These are phyloP conservation scores for Anabas testudineus DNA, from an alignment of 2,797 vertebrate species.

Conservation along the genomic window DNA sequence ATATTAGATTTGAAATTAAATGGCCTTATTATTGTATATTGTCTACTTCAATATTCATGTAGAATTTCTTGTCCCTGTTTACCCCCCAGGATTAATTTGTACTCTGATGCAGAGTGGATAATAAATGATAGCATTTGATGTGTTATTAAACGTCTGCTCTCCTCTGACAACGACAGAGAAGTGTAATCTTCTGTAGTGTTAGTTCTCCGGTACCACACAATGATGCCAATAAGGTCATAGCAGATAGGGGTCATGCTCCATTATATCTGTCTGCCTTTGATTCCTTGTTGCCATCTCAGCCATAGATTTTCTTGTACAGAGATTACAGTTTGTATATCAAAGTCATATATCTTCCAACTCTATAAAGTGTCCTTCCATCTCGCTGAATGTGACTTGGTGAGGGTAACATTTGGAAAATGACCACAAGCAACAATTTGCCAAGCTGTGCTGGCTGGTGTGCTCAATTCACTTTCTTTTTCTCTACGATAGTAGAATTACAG, in stretches of 20 bases:
- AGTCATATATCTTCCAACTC: constrained; percentile 58
- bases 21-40: background rate
- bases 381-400: constrained; percentile 57
- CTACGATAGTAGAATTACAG: constrained; percentile 79
- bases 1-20: background rate
- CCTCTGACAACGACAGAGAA: constrained; percentile 31
- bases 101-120: constrained; percentile 23
- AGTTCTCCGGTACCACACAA: constrained; percentile 32
- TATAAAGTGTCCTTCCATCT: constrained; percentile 53
- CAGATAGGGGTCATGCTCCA: constrained; percentile 54
- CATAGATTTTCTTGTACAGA: constrained; percentile 44
- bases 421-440: constrained; percentile 78
- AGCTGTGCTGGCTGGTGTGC: constrained; percentile 61
- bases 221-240: constrained; percentile 48
- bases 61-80: constrained; percentile 26
- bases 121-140: constrained; percentile 31
- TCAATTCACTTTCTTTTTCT: constrained; percentile 76
- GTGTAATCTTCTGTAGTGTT: constrained; percentile 36
- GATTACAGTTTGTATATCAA: constrained; percentile 61
- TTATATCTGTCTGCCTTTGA: constrained; percentile 39
- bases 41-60: background rate
- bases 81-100: constrained; percentile 26
- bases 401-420: constrained; percentile 76
- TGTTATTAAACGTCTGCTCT: constrained; percentile 48
- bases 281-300: constrained; percentile 35